phyloP scores from a whole-genome alignment of 1,140 invertebrate genomes.

The Cephus cinctus region DNA sequence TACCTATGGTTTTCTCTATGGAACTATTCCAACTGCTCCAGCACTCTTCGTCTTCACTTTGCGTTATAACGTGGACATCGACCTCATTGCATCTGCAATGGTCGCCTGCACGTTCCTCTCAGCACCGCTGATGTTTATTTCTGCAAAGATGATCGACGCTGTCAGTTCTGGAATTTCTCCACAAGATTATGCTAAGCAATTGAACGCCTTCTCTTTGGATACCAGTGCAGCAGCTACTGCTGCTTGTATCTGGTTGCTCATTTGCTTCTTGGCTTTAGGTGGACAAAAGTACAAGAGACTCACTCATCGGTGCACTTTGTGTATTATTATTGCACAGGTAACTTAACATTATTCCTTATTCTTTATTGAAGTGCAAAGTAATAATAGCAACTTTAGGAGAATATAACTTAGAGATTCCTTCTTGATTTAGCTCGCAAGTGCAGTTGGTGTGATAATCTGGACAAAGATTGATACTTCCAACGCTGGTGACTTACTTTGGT shows the following conservation, averaged over 20 bases:
- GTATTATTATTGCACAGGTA: conserved; percentile 79
- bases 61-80: conserved; percentile 82
- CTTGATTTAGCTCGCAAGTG: conserved; percentile 30
- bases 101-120: conserved; percentile 92
- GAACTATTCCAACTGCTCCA: conserved; percentile 92
- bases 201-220: conserved; percentile 81
- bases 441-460: conserved; percentile 48
- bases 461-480: conserved; percentile 34
- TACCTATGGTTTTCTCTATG: conserved; percentile 94
- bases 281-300: conserved; percentile 75
- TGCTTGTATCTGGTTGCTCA: conserved; percentile 75
- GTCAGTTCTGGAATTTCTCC: conserved; percentile 63
- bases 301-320: conserved; percentile 81
- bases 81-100: conserved; percentile 89
- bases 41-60: conserved; percentile 93
- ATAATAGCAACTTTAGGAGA: neutral
- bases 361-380: neutral
- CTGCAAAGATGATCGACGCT: conserved; percentile 87
- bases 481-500: conserved; percentile 41
- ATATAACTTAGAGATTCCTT: neutral
- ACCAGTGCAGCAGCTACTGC: conserved; percentile 75
- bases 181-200: conserved; percentile 68
- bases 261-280: conserved; percentile 66
- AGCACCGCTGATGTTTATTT: conserved; percentile 92
- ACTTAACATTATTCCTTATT: conserved; percentile 19